Base-by-base conservation (phyloP, 1,140 invertebrate species). In the Drosophila chauvacae region DNA sequence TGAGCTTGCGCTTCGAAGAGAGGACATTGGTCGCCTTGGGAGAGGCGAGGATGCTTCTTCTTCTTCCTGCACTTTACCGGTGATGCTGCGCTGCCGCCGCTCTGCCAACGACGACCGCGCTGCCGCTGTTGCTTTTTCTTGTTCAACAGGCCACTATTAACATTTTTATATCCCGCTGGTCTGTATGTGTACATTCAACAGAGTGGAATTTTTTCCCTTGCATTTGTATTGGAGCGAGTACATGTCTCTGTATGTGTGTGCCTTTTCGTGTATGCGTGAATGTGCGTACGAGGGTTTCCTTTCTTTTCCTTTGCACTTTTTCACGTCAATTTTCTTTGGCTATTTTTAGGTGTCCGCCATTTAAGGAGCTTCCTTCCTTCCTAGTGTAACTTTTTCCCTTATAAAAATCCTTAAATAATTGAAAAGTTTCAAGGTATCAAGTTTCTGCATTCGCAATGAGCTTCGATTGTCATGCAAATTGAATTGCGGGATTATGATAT, bases 91-190 rank as follows among this genome's bases (percentile, higher is more conserved):
- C 60, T 66, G 47, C 16, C 18, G 59, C 33, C 51, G 47, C 56
- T 48, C 62, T 63, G 75, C 20, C 42, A 39, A 39, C 28, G 41
- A 20, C 45, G 56, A 28, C 47, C 37, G 45, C 58, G 60, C 62
- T 75, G 66, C 44, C 51, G 62, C 77, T 85, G 74, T 86, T 72
- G 70, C 81, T 88, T 63, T 83, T 59, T 41, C 69, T 81, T 66
- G 83, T 87, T 90, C 85, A 90, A 90, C 85, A 90, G 85, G 85
- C 85, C 77, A 88, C 77, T 81, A 88, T 81, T 86, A 81, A 80
- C 50, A 74, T 64, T 74, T 83, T 53, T 83, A 69, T 81, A 57
- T 79, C 42, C 26, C 39, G 16, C 30, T 45, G 45, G 65, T 73
- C 10, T 73, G 70, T 60, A 20, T 61, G 60, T 60, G 69, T 78